Evolutionary conservation across 2,113 vertebrate genomes (phyloP), one percentile per base, ranked within the genome.

Genomic region (Myotis lucifugus): DNA sequence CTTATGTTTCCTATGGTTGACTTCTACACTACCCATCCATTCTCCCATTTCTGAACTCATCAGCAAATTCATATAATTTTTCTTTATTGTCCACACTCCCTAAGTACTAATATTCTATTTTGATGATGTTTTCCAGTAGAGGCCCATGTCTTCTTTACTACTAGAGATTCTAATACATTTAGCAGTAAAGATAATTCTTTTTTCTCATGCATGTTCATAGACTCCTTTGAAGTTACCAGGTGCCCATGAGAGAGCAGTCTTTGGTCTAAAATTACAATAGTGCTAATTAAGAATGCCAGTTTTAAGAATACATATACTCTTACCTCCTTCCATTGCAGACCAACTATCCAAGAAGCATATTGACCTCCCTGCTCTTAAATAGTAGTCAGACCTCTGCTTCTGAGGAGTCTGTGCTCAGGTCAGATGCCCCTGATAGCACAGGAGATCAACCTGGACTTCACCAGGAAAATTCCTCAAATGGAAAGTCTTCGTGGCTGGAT

Each of bases 381-480:
- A 97, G 79, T 83, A 98, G 40, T 83, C 97, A 97, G 92, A 98
- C 56, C 67, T 96, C 97, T 69, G 85, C 94, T 32, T 94, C 98
- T 12, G 98, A 98, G 25, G 98, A 98, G 88, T 82, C 97, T 2
- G 72, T 90, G 12, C 29, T 96, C 9, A 97, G 98, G 88, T 97
- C 98, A 29, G 98, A 98, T 96, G 98, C 99, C 8, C 99, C 99
- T 0, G 99, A 99, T 78, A 99, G 99, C 96, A 99, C 98, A n/a
- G 98, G 98, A 50, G 98, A 98, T 89, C 98, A 98, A 0, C 98
- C 98, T 79, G 93, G 96, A 64, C 32, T 97, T 6, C 96, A 97
- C 84, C 98, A 98, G 84, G 98, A 98, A 69, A 97, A 10, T 21
- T n/a, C 97, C 56, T 96, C 97, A 5, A 88, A 91, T 54, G 98